Evolutionary conservation across 1,140 invertebrate species (phyloP).

Genomic region (Odontomachus brunneus): DNA sequence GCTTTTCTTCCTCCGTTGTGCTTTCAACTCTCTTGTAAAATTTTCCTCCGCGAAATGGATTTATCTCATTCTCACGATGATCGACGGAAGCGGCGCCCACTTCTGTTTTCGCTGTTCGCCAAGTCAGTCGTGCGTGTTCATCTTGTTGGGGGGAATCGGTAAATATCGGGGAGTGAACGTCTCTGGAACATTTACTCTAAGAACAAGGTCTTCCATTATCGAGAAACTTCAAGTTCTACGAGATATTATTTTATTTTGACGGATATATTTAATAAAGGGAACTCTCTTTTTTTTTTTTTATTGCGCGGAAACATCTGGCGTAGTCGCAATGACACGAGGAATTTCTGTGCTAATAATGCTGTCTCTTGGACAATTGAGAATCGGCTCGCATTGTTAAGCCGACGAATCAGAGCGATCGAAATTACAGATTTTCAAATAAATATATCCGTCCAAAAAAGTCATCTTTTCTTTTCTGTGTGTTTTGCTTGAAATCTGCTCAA

Average conservation of each 20-base stretch:
- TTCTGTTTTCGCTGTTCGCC: background rate
- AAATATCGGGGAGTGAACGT: conserved; percentile 21
- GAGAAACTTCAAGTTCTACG: background rate
- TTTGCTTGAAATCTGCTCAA: no score
- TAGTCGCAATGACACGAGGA: background rate
- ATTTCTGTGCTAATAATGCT: background rate
- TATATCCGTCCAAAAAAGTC: no score
- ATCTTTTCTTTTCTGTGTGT: no score
- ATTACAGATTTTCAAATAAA: background rate
- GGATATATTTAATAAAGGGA: conserved; percentile 18
- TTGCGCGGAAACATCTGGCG: background rate
- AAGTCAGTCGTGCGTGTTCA: background rate
- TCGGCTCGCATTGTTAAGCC: background rate
- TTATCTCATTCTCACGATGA: background rate
- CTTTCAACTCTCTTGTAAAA: background rate
- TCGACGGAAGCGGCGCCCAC: background rate
- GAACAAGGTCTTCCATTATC: background rate
- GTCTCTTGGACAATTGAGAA: background rate
- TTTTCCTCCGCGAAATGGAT: background rate
- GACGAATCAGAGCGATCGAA: background rate
- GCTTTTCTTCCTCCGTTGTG: no score
- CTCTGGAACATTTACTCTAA: conserved; percentile 7
- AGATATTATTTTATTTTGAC: conserved; percentile 18
- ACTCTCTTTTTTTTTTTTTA: no score
- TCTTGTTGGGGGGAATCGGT: background rate